phyloP scores from a whole-genome alignment of 2,888 invertebrate genomes.

The Lepeophtheirus nordmannii region DNA sequence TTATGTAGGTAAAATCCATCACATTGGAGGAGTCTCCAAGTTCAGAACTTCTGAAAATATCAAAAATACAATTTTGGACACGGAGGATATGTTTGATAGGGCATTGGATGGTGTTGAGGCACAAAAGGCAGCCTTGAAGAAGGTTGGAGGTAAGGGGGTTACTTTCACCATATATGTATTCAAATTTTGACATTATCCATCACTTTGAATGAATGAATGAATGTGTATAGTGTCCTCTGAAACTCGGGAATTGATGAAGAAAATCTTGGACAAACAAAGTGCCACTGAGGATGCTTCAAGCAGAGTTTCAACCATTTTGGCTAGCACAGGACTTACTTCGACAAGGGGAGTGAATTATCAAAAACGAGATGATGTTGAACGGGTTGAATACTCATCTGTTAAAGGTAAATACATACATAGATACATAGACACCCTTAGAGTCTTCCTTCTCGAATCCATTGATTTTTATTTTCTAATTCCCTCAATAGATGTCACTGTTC shows the following conservation, averaged over 20 bases:
- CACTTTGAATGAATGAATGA: too few species aligned
- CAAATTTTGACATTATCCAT: too few species aligned
- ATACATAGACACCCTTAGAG: too few species aligned
- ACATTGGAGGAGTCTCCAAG: conserved; percentile 8
- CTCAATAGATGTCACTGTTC: not conserved
- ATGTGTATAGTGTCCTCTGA: not conserved
- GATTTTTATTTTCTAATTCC: not conserved
- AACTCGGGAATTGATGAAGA: not conserved
- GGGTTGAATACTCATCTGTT: conserved; percentile 3
- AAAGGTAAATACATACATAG: not conserved
- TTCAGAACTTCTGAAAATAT: conserved; percentile 9
- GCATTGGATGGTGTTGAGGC: not conserved
- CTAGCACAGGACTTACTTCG: not conserved
- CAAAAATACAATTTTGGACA: conserved; percentile 5
- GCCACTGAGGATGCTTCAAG: not conserved
- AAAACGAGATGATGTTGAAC: conserved; percentile 4
- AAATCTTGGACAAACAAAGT: not conserved
- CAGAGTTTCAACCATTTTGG: not conserved
- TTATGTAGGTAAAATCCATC: not conserved
- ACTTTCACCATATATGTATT: too few species aligned
- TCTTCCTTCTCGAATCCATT: not conserved
- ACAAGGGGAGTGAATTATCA: not conserved
- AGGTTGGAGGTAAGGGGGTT: not conserved
- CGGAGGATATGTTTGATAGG: not conserved
- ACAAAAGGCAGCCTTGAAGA: not conserved